Percentiles rank a stretch among this genome's conserved stretches.
phyloP scores from a whole-genome alignment of 2,888 invertebrate species.

The Nemoura dubitans region DNA sequence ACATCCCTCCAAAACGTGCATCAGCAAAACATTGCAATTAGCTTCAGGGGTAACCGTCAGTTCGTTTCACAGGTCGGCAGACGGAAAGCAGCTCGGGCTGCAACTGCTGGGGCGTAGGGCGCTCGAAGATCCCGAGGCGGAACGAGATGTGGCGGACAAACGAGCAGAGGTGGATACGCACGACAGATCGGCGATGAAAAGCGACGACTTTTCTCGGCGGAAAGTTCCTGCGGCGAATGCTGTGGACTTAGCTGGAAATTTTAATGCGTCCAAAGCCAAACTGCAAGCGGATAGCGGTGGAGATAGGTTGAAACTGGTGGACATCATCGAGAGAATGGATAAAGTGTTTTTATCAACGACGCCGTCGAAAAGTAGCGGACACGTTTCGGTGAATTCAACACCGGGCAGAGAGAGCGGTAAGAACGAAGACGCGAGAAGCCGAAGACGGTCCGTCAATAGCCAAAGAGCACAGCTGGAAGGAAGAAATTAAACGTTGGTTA shows the following conservation, averaged over 20 bases:
- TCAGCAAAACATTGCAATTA: too few relatives aligned
- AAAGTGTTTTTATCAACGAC: constrained; percentile 43
- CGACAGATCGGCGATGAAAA: neutral
- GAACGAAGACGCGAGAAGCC: neutral
- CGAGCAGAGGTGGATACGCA: neutral
- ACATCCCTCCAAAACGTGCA: too few relatives aligned
- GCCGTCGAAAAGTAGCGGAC: neutral
- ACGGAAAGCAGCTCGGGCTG: too few relatives aligned
- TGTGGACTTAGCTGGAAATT: neutral
- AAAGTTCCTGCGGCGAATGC: neutral
- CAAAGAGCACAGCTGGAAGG: neutral
- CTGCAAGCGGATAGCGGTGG: neutral
- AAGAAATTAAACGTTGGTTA: neutral
- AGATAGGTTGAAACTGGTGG: constrained; percentile 31
- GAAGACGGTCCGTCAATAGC: neutral
- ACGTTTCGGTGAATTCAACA: neutral
- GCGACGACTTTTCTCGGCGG: neutral
- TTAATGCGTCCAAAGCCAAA: neutral
- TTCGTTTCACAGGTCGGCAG: too few relatives aligned
- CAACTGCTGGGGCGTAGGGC: too few relatives aligned
- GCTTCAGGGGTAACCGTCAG: too few relatives aligned
- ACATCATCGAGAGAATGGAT: constrained; percentile 48
- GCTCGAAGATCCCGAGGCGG: too few relatives aligned
- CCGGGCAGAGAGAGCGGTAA: neutral
- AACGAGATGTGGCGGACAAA: neutral